Evolutionary conservation across 2,797 vertebrate genomes (phyloP).

Genomic region (Scomberomorus guttatus): DNA sequence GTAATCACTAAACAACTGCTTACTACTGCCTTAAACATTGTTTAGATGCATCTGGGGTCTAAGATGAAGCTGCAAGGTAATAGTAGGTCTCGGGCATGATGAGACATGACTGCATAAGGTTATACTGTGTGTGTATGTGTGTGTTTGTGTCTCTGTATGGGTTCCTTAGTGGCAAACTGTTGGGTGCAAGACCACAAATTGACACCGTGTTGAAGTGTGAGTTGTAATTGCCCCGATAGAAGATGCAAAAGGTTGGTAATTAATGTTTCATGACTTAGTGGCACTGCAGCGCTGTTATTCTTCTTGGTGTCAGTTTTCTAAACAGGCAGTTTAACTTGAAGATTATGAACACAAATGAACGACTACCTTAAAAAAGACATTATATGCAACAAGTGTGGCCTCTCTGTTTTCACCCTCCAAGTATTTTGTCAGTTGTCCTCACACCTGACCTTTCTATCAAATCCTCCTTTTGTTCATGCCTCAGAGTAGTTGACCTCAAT

Average conservation of each 20-base stretch:
- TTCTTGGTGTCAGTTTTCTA: conserved; percentile 26
- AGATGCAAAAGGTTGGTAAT: conserved; percentile 36
- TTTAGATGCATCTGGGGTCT: conserved; percentile 65
- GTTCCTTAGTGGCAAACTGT: conserved; percentile 24
- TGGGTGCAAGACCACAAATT: conserved; percentile 53
- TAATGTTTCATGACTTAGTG: conserved; percentile 61
- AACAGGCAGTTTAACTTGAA: conserved; percentile 10
- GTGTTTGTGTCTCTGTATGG: conserved; percentile 19
- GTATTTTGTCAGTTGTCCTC: conserved; percentile 24
- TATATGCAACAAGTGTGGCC: not conserved
- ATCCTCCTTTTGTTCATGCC: conserved; percentile 55
- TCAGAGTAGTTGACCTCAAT: conserved; percentile 43
- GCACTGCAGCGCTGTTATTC: conserved; percentile 12
- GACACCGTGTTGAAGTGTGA: conserved; percentile 35
- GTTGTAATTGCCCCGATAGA: conserved; percentile 44
- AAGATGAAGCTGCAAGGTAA: conserved; percentile 60
- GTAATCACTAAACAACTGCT: conserved; percentile 74
- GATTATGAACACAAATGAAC: not conserved
- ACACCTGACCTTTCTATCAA: conserved; percentile 57
- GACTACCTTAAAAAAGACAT: not conserved
- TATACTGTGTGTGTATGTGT: conserved; percentile 26
- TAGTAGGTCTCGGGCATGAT: conserved; percentile 65
- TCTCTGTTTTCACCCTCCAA: conserved; percentile 10
- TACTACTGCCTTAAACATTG: conserved; percentile 70
- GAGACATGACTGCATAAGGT: conserved; percentile 52